Percentiles rank a stretch among this genome's conserved stretches.
Conservation (phyloP, 2,113 vertebrate genomes). For the Motacilla tschutschensis region DNA sequence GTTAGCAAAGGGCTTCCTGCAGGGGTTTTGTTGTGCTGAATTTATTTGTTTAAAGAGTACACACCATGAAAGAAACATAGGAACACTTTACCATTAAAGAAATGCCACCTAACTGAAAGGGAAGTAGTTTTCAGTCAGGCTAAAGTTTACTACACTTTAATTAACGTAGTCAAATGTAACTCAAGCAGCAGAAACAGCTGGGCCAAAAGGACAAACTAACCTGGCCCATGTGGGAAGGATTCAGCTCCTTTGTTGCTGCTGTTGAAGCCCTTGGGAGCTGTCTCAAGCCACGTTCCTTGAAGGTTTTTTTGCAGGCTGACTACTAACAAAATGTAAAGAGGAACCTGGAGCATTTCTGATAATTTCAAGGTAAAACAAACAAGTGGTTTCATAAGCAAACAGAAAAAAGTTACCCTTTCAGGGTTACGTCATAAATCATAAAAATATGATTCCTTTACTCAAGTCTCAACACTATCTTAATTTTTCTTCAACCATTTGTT, state of each 20-base stretch:
- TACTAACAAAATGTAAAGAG: background rate
- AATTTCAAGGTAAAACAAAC: background rate
- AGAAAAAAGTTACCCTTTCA: background rate
- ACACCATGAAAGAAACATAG: background rate
- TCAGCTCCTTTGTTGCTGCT: background rate
- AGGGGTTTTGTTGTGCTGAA: background rate
- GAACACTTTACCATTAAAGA: background rate
- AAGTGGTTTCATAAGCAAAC: background rate
- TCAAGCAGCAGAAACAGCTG: background rate
- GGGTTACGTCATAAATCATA: background rate
- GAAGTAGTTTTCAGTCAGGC: background rate
- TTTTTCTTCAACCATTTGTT: background rate
- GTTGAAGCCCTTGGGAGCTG: background rate
- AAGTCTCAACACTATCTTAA: background rate
- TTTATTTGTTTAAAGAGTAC: background rate
- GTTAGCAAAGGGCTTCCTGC: background rate
- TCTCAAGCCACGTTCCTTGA: background rate
- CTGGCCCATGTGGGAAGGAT: background rate
- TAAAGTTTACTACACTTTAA: background rate
- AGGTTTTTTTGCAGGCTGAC: background rate
- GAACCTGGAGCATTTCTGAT: background rate
- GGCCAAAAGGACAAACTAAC: background rate
- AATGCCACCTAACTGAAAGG: background rate
- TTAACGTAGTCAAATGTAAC: background rate
- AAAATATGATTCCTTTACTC: background rate